phyloP scores from a whole-genome alignment of 2,797 vertebrate genomes.

The Chelonia mydas region DNA sequence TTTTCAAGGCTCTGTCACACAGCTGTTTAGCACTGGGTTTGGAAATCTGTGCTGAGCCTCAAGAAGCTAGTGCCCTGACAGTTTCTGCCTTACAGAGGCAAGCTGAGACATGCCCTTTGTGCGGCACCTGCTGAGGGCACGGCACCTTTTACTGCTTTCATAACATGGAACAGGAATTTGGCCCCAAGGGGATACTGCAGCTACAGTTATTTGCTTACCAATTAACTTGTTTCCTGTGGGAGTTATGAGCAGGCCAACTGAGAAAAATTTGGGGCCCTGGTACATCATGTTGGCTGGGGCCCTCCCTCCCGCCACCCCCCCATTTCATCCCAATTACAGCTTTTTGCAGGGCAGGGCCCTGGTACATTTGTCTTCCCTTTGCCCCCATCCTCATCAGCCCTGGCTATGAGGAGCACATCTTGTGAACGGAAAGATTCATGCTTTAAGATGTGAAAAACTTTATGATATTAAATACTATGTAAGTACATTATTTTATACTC shows the following conservation, averaged over 20 bases:
- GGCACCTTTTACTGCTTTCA: constrained; percentile 75
- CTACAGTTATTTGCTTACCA: constrained; percentile 72
- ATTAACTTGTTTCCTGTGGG: constrained; percentile 75
- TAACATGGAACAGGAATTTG: constrained; percentile 77
- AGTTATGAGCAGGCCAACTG: constrained; percentile 50
- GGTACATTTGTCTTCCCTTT: background rate
- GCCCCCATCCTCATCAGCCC: background rate
- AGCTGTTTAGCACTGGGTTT: constrained; percentile 66
- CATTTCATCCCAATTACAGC: background rate
- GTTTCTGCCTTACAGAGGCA: constrained; percentile 59
- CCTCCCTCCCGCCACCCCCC: background rate
- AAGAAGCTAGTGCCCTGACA: constrained; percentile 66
- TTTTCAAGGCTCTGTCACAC: constrained; percentile 67
- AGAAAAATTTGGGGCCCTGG: background rate
- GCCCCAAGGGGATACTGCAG: constrained; percentile 72
- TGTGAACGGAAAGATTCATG: constrained; percentile 32
- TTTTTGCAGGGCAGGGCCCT: background rate
- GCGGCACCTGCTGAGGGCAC: constrained; percentile 75
- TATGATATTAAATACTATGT: background rate
- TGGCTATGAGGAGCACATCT: constrained; percentile 56
- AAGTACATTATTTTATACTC: background rate
- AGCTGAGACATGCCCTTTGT: constrained; percentile 59
- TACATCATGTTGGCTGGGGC: background rate
- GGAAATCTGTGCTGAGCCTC: constrained; percentile 64
- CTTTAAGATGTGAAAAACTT: constrained; percentile 1